phyloP scores from a whole-genome alignment of 2,888 invertebrate species.

The Hirtodrosophila histrioides region DNA sequence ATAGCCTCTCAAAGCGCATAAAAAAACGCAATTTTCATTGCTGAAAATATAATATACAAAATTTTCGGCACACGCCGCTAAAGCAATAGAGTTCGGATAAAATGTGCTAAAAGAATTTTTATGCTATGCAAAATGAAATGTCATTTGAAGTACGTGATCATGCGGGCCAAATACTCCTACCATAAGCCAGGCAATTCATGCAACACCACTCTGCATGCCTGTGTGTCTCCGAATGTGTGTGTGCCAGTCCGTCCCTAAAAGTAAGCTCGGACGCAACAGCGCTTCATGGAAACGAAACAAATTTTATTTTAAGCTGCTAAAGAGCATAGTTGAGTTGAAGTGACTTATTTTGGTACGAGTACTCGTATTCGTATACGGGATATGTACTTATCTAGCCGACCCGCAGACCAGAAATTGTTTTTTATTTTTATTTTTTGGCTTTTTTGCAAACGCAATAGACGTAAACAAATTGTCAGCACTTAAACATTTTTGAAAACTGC shows the following conservation, averaged over 20 bases:
- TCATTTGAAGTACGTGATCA: slow-evolving; percentile 69
- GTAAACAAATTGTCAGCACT: slow-evolving; percentile 73
- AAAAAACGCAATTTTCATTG: neutral
- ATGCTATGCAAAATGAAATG: slow-evolving; percentile 67
- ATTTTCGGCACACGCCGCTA: neutral
- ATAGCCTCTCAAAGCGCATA: slow-evolving; percentile 7
- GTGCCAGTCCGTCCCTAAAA: slow-evolving; percentile 35
- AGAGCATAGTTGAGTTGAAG: slow-evolving; percentile 73
- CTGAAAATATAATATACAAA: slow-evolving; percentile 1
- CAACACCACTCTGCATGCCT: slow-evolving; percentile 7
- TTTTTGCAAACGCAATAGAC: slow-evolving; percentile 57
- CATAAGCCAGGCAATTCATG: slow-evolving; percentile 26
- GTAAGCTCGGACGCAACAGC: slow-evolving; percentile 43
- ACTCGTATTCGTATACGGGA: slow-evolving; percentile 25
- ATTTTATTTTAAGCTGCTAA: slow-evolving; percentile 72
- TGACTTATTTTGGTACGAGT: slow-evolving; percentile 36
- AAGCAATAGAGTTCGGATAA: slow-evolving; percentile 10
- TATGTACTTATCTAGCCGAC: slow-evolving; percentile 63
- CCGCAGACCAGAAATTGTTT: slow-evolving; percentile 19
- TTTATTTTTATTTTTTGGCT: slow-evolving; percentile 6
- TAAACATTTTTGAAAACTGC: slow-evolving; percentile 71
- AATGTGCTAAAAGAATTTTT: slow-evolving; percentile 58
- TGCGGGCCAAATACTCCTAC: slow-evolving; percentile 6
- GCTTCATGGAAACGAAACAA: slow-evolving; percentile 64
- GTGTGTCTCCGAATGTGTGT: slow-evolving; percentile 7